These are phyloP conservation scores for Agrochola lychnidis DNA, from an alignment of 2,888 invertebrate species.

Conservation along the genomic window DNA sequence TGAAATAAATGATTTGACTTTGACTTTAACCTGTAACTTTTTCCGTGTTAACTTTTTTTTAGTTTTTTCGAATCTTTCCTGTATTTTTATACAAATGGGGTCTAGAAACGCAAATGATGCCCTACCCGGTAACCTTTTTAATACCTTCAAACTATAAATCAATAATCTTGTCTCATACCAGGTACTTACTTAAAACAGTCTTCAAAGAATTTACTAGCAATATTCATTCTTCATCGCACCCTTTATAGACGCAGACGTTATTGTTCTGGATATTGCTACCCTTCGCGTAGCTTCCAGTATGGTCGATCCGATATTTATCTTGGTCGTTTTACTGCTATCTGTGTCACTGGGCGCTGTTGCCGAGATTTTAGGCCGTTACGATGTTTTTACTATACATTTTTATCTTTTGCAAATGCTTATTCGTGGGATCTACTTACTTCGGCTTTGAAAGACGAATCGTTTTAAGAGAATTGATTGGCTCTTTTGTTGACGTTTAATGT, in stretches of 20 bases:
- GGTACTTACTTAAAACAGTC: background rate
- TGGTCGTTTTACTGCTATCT: constrained; percentile 71
- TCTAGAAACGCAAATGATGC: background rate
- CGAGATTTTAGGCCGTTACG: constrained; percentile 61
- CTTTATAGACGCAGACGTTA: background rate
- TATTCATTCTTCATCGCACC: background rate
- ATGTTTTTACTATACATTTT: constrained; percentile 66
- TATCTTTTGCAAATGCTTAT: constrained; percentile 60
- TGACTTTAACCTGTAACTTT: background rate
- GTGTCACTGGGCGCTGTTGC: constrained; percentile 66
- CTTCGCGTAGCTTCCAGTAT: constrained; percentile 54
- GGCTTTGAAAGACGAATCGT: constrained; percentile 40
- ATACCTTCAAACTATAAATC: too few species aligned
- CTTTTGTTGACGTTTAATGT: constrained; percentile 47
- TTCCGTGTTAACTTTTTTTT: too few species aligned
- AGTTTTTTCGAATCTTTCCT: too few species aligned
- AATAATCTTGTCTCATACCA: too few species aligned
- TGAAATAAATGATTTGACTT: too few species aligned
- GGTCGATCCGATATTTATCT: constrained; percentile 69
- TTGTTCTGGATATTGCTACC: background rate
- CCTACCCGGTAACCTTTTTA: too few species aligned
- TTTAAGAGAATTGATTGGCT: constrained; percentile 49
- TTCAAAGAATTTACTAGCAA: too few species aligned
- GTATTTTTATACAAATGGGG: background rate
- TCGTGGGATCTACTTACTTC: constrained; percentile 52